A percentile compares a stretch with the other conserved stretches of the same genome.
phyloP scores from a whole-genome alignment of 1,140 invertebrate species.

The Achroia grisella region DNA sequence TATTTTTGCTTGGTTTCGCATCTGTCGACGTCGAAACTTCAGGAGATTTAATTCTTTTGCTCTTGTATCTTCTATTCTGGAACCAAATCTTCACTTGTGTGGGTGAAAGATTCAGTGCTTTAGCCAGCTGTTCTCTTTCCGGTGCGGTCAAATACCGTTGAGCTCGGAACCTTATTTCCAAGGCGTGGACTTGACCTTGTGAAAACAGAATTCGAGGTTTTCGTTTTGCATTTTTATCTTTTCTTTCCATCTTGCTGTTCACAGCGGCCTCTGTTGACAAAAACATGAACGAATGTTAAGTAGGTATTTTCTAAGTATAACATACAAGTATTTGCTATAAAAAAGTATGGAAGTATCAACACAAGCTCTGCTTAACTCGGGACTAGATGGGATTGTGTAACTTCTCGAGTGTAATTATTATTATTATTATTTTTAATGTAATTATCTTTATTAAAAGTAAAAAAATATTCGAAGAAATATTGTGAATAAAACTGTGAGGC shows the following conservation, averaged over 20 bases:
- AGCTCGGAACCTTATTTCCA: constrained; percentile 93
- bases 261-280: constrained; percentile 73
- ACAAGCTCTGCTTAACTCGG: too few relatives aligned
- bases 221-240: constrained; percentile 82
- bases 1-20: constrained; percentile 38
- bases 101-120: constrained; percentile 88
- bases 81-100: constrained; percentile 95
- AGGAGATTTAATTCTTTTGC: constrained; percentile 59
- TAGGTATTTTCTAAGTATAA: neutral
- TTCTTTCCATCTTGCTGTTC: constrained; percentile 80
- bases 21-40: constrained; percentile 61
- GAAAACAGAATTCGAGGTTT: constrained; percentile 97
- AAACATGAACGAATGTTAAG: constrained; percentile 3
- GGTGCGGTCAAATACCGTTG: constrained; percentile 96
- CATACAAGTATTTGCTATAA: too few relatives aligned
- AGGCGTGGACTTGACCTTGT: constrained; percentile 92
- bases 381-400: too few relatives aligned
- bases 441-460: too few relatives aligned
- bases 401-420: too few relatives aligned
- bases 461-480: too few relatives aligned
- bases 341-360: too few relatives aligned
- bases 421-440: too few relatives aligned
- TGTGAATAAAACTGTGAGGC: too few relatives aligned
- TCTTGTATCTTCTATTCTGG: constrained; percentile 86
- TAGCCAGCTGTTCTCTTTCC: constrained; percentile 93